Base-by-base conservation (phyloP, 2,113 vertebrate species). In the Epinephelus lanceolatus region DNA sequence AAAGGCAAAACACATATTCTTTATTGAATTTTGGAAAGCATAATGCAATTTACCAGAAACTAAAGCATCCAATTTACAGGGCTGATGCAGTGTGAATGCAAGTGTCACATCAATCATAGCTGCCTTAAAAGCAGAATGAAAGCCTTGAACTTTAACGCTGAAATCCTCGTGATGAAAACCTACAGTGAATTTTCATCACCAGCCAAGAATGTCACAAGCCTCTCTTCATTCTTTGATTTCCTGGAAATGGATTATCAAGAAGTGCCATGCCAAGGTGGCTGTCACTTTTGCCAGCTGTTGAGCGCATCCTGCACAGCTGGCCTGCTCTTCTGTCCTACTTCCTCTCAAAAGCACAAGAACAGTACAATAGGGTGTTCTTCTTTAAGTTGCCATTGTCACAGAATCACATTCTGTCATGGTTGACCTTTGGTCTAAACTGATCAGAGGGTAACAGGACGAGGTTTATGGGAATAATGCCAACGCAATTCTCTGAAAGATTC, bases 261-360 rank as follows among this genome's bases (percentile, higher is more conserved):
- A 76, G 52, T 76, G 53, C 72, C 49, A 6, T 10, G 40, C 25
- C 83, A 57, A 67, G 76, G 59, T 60, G 72, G 42, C 30, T 86
- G 61, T 79, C 81, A 62, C 71, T 59, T 80, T 59, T 61, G 59
- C 89, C 84, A 88, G 82, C 77, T 88, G 82, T 75, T 80, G 51
- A 47, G 69, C 19, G 53, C 79, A 70, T 74, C 53, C 71, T 68
- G 60, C 78, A 84, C 89, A 92, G 71, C 89, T 88, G 85, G 86
- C 70, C 66, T 37, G n/a, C 59, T 85, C 81, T 47, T 78, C 14
- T 3, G 66, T 82, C 56, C 76, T 65, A 23, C 57, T 70, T 84
- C 71, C 55, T 51, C 59, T 85, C 63, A 59, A 68, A 67, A 30
- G 76, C 68, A 65, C 63, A 73, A 67, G 19, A 83, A 61, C 53